phyloP scores from a whole-genome alignment of 2,797 vertebrate species.

The Catharus ustulatus region DNA sequence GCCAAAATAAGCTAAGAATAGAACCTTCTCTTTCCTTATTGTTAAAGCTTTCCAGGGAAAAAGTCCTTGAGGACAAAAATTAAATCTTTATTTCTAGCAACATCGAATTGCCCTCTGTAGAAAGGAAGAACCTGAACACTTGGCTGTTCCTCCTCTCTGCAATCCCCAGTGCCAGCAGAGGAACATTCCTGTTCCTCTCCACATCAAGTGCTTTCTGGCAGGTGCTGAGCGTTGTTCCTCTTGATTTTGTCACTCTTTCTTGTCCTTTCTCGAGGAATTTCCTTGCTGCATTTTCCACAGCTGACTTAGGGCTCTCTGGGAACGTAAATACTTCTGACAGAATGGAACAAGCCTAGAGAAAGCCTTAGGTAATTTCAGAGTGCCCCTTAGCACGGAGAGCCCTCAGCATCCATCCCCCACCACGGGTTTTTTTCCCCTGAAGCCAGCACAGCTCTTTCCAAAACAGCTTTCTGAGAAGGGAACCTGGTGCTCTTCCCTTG shows the following conservation, averaged over 20 bases:
- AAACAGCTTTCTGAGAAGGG: background rate
- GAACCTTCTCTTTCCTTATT: conserved; percentile 47
- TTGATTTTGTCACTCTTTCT: conserved; percentile 9
- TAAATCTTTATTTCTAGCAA: conserved; percentile 51
- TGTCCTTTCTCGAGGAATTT: conserved; percentile 36
- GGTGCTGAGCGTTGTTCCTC: background rate
- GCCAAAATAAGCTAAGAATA: conserved; percentile 66
- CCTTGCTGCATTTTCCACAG: conserved; percentile 9
- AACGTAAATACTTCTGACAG: conserved; percentile 50
- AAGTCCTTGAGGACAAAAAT: conserved; percentile 34
- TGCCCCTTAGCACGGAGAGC: background rate
- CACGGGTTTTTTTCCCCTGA: background rate
- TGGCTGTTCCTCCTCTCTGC: background rate
- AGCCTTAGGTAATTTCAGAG: conserved; percentile 58
- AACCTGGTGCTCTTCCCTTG: background rate
- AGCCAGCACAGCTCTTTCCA: background rate
- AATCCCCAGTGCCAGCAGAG: background rate
- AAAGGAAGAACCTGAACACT: background rate
- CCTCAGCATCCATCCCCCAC: background rate
- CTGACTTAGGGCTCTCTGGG: conserved; percentile 18
- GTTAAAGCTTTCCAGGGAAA: conserved; percentile 57
- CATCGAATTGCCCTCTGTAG: background rate
- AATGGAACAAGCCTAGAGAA: conserved; percentile 50
- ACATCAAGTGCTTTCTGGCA: background rate
- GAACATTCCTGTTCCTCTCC: conserved; percentile 14